A percentile compares a stretch with the other conserved stretches of the same genome.
These are phyloP conservation scores for Drosophila percnosoma DNA, from an alignment of 2,888 invertebrate species.

Conservation along the genomic window DNA sequence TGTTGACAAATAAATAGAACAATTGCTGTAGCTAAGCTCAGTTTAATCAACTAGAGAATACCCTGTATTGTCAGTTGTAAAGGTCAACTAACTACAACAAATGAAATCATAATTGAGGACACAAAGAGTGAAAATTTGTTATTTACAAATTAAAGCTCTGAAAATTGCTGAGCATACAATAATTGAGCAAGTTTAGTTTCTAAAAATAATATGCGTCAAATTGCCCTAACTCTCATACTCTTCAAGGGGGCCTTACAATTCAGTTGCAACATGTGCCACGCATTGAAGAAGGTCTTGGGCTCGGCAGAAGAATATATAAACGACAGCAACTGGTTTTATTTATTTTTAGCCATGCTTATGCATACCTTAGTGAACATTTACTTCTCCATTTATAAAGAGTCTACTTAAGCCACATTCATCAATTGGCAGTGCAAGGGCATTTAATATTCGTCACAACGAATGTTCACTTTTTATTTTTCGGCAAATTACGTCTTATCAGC, in stretches of 20 bases:
- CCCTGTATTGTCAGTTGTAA: neutral
- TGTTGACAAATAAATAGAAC: neutral
- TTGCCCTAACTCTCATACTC: neutral
- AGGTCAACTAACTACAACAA: neutral
- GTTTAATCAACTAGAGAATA: neutral
- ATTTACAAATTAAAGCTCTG: neutral
- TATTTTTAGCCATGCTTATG: neutral
- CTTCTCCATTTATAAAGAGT: neutral
- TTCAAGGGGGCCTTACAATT: neutral
- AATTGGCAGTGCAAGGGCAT: conserved; percentile 7
- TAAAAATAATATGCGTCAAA: conserved; percentile 10
- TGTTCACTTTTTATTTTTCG: conserved; percentile 1
- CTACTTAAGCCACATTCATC: neutral
- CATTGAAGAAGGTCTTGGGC: neutral
- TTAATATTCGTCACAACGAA: neutral
- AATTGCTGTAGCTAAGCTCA: neutral
- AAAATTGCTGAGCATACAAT: neutral
- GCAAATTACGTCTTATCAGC: conserved; percentile 42
- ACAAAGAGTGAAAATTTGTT: neutral
- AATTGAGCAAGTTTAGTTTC: conserved; percentile 3
- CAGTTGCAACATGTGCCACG: neutral
- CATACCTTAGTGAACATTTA: fast-evolving
- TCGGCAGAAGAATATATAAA: neutral
- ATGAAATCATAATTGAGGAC: neutral
- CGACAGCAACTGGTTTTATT: neutral